Evolutionary conservation across 2,888 invertebrate genomes (phyloP).

Genomic region (Reticulitermes lucifugus): DNA sequence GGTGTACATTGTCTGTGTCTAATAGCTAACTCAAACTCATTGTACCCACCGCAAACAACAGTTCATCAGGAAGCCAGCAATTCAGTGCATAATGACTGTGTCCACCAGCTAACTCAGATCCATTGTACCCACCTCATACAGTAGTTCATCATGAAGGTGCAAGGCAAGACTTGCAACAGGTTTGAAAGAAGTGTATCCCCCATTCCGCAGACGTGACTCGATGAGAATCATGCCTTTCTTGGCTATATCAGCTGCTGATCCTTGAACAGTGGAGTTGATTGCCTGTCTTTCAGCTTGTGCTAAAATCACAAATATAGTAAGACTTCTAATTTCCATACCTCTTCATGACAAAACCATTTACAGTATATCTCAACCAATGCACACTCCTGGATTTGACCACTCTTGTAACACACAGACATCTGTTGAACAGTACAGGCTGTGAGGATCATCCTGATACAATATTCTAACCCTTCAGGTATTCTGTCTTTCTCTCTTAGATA

Average conservation of each 20-base stretch:
- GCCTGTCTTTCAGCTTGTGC: slow-evolving; percentile 95
- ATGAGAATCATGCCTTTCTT: slow-evolving; percentile 90
- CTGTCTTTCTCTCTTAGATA: no score
- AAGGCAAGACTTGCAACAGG: slow-evolving; percentile 72
- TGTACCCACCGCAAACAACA: slow-evolving; percentile 83
- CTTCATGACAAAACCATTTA: no score
- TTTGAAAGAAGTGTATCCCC: slow-evolving; percentile 60
- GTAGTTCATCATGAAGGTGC: slow-evolving; percentile 96
- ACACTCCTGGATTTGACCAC: no score
- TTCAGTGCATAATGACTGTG: no score
- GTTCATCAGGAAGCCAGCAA: slow-evolving; percentile 86
- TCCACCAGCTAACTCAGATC: neutral
- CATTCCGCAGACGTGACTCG: slow-evolving; percentile 68
- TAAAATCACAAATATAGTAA: slow-evolving; percentile 59
- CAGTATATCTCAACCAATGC: no score
- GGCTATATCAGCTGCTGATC: slow-evolving; percentile 95
- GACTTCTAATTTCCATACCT: no score
- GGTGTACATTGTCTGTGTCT: no score
- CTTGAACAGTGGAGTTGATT: slow-evolving; percentile 95
- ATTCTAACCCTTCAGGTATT: no score
- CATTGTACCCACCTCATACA: slow-evolving; percentile 78
- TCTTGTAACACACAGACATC: no score
- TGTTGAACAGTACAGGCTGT: no score
- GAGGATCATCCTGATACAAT: no score
- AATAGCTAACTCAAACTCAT: neutral